A percentile compares a stretch with the other conserved stretches of the same genome.
Conservation (phyloP, 2,888 invertebrate genomes). For the Melitaea athalia region DNA sequence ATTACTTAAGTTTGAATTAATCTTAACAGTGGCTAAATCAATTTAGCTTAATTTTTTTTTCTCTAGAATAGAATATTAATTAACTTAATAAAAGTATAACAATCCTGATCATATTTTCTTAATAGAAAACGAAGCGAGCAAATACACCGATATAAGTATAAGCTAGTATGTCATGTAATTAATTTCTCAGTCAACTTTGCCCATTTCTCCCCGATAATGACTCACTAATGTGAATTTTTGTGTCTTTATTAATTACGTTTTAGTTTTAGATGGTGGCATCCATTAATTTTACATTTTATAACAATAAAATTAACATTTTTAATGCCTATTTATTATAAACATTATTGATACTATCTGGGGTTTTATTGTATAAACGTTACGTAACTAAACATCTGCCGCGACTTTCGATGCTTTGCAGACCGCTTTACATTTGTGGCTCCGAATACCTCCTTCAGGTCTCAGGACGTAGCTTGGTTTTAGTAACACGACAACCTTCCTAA, state of each 20-base stretch:
- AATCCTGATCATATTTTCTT: too few relatives aligned
- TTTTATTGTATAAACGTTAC: background rate
- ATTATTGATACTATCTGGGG: background rate
- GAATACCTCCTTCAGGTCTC: too few relatives aligned
- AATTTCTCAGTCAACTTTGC: conserved; percentile 2
- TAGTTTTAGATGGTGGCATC: background rate
- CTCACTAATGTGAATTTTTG: background rate
- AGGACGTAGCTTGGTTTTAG: too few relatives aligned
- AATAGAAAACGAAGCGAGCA: background rate
- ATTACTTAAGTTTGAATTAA: too few relatives aligned
- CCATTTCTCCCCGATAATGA: background rate
- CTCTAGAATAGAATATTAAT: too few relatives aligned
- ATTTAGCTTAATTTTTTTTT: too few relatives aligned
- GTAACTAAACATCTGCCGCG: background rate
- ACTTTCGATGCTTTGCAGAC: background rate
- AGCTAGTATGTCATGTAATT: background rate
- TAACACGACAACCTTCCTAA: too few relatives aligned
- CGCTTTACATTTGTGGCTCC: too few relatives aligned
- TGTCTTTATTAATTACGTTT: background rate
- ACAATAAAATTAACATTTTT: conserved; percentile 2
- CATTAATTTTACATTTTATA: conserved; percentile 3
- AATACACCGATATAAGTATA: background rate
- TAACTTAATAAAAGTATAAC: too few relatives aligned
- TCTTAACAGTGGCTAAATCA: too few relatives aligned
- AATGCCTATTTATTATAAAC: background rate